These are phyloP conservation scores for Monopis laevigella DNA, from an alignment of 2,888 invertebrate species.

Conservation along the genomic window DNA sequence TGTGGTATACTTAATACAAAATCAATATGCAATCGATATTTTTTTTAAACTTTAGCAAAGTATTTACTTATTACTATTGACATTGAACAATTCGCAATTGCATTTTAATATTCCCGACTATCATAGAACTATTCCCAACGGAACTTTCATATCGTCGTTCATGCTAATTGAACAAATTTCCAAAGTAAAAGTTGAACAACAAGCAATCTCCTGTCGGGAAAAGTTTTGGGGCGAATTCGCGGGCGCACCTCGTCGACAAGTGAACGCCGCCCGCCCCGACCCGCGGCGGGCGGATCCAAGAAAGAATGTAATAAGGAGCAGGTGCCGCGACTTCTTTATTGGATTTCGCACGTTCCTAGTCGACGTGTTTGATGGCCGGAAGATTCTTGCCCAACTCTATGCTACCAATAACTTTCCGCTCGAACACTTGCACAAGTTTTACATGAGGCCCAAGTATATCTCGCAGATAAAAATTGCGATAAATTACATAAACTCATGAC, in stretches of 20 bases:
- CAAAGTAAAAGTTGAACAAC: conserved; percentile 58
- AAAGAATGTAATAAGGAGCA: conserved; percentile 66
- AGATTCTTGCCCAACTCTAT: conserved; percentile 61
- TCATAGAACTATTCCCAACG: conserved; percentile 11
- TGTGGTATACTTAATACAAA: too few relatives aligned
- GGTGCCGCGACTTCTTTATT: conserved; percentile 61
- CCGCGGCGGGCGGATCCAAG: conserved; percentile 33
- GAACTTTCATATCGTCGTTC: conserved; percentile 34
- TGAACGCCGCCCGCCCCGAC: conserved; percentile 16
- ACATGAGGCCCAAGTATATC: not conserved
- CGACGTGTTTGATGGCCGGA: conserved; percentile 62
- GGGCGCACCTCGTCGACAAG: conserved; percentile 8
- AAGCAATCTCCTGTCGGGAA: conserved; percentile 50
- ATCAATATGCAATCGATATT: too few relatives aligned
- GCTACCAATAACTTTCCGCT: conserved; percentile 46
- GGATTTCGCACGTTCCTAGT: conserved; percentile 60
- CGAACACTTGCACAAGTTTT: conserved; percentile 20
- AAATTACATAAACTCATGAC: too few relatives aligned
- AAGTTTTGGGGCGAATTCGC: conserved; percentile 48
- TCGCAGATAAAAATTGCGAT: too few relatives aligned
- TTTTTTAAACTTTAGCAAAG: too few relatives aligned
- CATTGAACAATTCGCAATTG: conserved; percentile 4
- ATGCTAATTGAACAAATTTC: conserved; percentile 58
- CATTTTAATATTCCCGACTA: conserved; percentile 11
- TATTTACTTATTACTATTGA: conserved; percentile 9